Evolutionary conservation across 2,113 vertebrate species (phyloP).

Genomic region (Cavia aperea): DNA sequence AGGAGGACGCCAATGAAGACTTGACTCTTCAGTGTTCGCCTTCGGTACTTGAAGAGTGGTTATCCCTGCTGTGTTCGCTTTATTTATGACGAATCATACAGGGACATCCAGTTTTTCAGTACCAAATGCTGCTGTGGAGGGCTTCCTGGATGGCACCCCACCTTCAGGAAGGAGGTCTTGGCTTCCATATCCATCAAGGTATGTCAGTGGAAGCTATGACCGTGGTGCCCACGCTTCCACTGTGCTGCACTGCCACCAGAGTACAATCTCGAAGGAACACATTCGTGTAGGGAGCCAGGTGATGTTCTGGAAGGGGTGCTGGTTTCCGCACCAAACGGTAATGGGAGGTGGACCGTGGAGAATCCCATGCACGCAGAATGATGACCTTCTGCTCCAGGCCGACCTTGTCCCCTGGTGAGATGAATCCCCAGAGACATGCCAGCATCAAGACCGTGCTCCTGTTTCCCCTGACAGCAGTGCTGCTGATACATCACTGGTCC

Average conservation of each 20-base stretch:
- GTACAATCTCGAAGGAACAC: background rate
- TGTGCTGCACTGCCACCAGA: accelerated
- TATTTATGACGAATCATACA: constrained; percentile 56
- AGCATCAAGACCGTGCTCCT: accelerated
- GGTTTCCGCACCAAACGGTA: accelerated
- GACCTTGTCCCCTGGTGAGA: accelerated
- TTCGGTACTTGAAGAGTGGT: constrained; percentile 53
- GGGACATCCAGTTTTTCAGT: constrained; percentile 60
- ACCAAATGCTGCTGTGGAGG: constrained; percentile 51
- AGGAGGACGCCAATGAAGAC: background rate
- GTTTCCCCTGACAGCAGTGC: too few relatives aligned
- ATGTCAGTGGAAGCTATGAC: background rate
- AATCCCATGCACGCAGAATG: background rate
- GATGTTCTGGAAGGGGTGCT: background rate
- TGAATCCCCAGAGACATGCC: accelerated
- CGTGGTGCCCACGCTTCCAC: accelerated
- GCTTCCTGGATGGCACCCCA: background rate
- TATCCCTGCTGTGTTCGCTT: constrained; percentile 59
- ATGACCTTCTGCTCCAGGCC: background rate
- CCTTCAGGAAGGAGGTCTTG: background rate
- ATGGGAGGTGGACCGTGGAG: background rate
- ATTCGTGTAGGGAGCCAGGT: background rate
- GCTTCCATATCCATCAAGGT: background rate
- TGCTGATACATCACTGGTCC: background rate
- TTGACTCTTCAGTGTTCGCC: background rate